Evolutionary conservation across 2,888 invertebrate genomes (phyloP), one percentile per base, ranked within the genome.

Genomic region (Gymnosoma rotundatum): DNA sequence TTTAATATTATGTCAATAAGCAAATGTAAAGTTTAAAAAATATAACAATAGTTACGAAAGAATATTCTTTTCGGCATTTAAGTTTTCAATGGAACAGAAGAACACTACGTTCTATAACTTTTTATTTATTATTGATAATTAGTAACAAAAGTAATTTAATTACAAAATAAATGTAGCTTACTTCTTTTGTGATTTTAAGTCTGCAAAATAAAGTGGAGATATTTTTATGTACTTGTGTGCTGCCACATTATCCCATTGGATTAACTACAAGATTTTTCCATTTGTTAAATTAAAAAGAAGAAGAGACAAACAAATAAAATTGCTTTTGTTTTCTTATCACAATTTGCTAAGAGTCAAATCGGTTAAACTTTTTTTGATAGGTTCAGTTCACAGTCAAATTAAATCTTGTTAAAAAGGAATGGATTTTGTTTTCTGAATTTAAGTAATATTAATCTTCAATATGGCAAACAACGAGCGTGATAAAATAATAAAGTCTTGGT

Each of bases 401-500:
- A 7, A 21, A 25, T 16, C 20, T 16, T 25, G 5, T 14, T 9
- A 52, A 9, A 52, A 10, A 52, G 4, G 6, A 9, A 20, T 20
- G 18, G 7, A 18, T 18, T n/a, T n/a, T 45, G 36, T 12, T 16
- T 8, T 18, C 21, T 18, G 6, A 10, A 56, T 48, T 18, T 70
- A 45, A 70, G 3, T 45, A 48, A 56, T 25, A 45, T 10, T 32
- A 12, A 42, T 25, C 12, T 5, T 10, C 16, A 75, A 67, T 10
- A 84, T 81, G 84, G 70, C 81, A n/a, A 76, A 66, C 25, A 52
- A 58, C 38, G 84, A 81, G 5, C 90, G 90, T 20, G 90, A 92
- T 60, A 90, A 91, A 86, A 88, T 92, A 50, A 87, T 91, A 64
- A 91, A 90, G 83, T 89, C 90, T 64, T 92, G 92, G 92, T 87